These are phyloP conservation scores for Lycaena phlaeas DNA, from an alignment of 2,888 invertebrate species.

Conservation along the genomic window DNA sequence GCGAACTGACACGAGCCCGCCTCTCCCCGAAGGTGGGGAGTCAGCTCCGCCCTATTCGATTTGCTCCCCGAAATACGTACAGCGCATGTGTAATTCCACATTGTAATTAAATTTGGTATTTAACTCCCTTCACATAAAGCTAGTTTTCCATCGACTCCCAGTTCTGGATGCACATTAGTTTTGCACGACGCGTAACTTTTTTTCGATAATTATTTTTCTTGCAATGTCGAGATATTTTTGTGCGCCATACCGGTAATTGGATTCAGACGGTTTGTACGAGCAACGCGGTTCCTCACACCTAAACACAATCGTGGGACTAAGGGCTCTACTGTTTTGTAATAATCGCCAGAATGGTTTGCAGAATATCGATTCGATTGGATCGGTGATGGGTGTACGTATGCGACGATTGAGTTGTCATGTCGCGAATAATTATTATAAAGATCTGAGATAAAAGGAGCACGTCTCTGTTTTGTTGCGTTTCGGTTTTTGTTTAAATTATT, in stretches of 20 bases:
- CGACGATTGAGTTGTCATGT: slow-evolving; percentile 58
- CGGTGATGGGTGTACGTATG: slow-evolving; percentile 14
- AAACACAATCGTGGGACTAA: slow-evolving; percentile 10
- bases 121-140: slow-evolving; percentile 3
- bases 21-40: slow-evolving; percentile 33
- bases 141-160: slow-evolving; percentile 11
- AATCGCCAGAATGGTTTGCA: slow-evolving; percentile 11
- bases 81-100: slow-evolving; percentile 15
- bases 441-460: slow-evolving; percentile 51
- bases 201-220: slow-evolving; percentile 46
- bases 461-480: slow-evolving; percentile 35
- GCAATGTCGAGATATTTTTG: slow-evolving; percentile 47
- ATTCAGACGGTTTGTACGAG: slow-evolving; percentile 32
- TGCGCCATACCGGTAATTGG: slow-evolving; percentile 48
- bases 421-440: slow-evolving; percentile 67
- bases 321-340: slow-evolving; percentile 9
- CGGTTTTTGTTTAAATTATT: slow-evolving; percentile 22
- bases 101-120: slow-evolving; percentile 24
- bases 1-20: slow-evolving; percentile 48
- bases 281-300: slow-evolving; percentile 1
- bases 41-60: slow-evolving; percentile 26
- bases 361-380: slow-evolving; percentile 9
- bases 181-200: slow-evolving; percentile 35
- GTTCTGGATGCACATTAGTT: slow-evolving; percentile 29
- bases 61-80: slow-evolving; percentile 22